A percentile compares a stretch with the other conserved stretches of the same genome.
Conservation (phyloP, 2,797 vertebrate species). For the Momotus momota region DNA sequence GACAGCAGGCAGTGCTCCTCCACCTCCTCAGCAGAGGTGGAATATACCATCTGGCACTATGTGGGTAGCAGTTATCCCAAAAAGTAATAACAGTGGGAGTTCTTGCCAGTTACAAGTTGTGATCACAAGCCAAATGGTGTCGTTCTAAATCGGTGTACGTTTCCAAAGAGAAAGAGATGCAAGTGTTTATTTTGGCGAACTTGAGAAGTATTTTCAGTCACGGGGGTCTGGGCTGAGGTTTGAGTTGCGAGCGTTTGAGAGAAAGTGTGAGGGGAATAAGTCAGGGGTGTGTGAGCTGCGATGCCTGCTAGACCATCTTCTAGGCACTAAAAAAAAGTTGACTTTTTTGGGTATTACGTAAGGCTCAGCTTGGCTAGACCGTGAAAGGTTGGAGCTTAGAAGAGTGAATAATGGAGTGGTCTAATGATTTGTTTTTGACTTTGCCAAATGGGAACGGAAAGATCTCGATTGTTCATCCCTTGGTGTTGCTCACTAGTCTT, state of each 20-base stretch:
- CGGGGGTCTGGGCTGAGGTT: not conserved
- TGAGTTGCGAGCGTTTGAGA: not conserved
- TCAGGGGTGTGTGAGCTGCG: not conserved
- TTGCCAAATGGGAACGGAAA: not conserved
- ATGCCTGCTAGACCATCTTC: constrained; percentile 48
- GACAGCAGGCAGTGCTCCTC: constrained; percentile 64
- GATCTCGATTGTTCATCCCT: not conserved
- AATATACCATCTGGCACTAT: constrained; percentile 52
- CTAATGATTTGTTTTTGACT: not conserved
- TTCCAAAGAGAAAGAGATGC: constrained; percentile 22
- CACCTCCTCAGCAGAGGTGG: constrained; percentile 74
- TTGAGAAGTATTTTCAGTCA: constrained; percentile 15
- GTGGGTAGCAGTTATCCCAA: constrained; percentile 66
- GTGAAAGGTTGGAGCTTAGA: not conserved
- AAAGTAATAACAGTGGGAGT: constrained; percentile 69
- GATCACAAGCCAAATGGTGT: constrained; percentile 65
- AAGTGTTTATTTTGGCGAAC: constrained; percentile 13
- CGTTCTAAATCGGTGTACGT: not conserved
- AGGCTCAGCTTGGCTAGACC: not conserved
- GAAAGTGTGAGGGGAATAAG: constrained; percentile 5
- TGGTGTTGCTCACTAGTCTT: too few species aligned
- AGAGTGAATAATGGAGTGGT: not conserved
- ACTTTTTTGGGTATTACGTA: not conserved
- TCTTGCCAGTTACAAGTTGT: constrained; percentile 72
- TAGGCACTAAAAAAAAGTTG: not conserved